Evolutionary conservation across 2,113 vertebrate species (phyloP).

Genomic region (Ophiodon elongatus): DNA sequence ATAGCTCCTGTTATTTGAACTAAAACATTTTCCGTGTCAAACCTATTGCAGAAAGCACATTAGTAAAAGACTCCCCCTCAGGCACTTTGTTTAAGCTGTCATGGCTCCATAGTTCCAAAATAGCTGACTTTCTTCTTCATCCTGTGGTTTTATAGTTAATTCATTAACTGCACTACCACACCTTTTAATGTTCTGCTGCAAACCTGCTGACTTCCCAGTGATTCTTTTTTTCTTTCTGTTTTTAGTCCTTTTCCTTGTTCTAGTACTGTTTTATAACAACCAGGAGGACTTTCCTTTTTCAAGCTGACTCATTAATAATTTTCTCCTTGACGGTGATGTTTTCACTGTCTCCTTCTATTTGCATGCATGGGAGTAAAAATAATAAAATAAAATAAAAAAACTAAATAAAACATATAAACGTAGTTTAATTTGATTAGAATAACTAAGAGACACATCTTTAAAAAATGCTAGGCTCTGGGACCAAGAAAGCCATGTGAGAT

Average conservation of each 20-base stretch:
- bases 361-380: conserved; percentile 48
- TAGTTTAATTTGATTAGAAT: conserved; percentile 21
- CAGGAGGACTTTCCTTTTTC: conserved; percentile 17
- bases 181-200: conserved; percentile 85
- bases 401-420: conserved; percentile 45
- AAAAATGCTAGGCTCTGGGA: not conserved
- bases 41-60: conserved; percentile 90
- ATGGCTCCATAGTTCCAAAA: conserved; percentile 92
- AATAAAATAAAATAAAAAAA: conserved; percentile 37
- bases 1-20: conserved; percentile 95
- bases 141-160: conserved; percentile 88
- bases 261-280: conserved; percentile 21
- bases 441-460: not conserved
- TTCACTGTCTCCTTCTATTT: conserved; percentile 23
- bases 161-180: conserved; percentile 90
- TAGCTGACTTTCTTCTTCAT: conserved; percentile 85
- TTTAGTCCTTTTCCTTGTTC: conserved; percentile 42
- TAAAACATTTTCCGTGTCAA: conserved; percentile 97
- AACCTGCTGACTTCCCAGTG: conserved; percentile 87
- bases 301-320: conserved; percentile 21
- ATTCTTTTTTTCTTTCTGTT: conserved; percentile 43
- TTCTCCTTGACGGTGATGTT: conserved; percentile 29
- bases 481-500: not conserved
- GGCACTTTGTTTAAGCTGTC: conserved; percentile 96
- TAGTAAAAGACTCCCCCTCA: conserved; percentile 90